Evolutionary conservation across 2,888 invertebrate genomes (phyloP), one percentile per base, ranked within the genome.

Genomic region (Dendrolimus houi): DNA sequence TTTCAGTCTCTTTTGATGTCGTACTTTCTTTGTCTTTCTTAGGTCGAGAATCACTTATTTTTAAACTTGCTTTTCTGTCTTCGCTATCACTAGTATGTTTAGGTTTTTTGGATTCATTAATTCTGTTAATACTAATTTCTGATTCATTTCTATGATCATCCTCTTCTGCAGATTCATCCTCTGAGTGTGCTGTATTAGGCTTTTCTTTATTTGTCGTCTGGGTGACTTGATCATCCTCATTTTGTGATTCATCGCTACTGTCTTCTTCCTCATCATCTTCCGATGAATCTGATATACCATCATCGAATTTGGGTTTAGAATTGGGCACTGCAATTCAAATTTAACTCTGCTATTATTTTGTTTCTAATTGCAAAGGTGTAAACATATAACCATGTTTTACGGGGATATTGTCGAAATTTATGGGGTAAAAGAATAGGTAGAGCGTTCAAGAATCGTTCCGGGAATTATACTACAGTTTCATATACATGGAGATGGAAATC

Each of bases 261-360:
- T 66, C 67, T 52, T 72, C 68, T 57, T 85, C 74, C 59, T 75
- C 78, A 53, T 86, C 70, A 9, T 68, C 72, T 54, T 75, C 78
- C 58, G 85, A 87, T 52, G 82, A 83, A 58, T 87, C 88, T 1
- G 88, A 87, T 63, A 88, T 68, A 0, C 87, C 87, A 59, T 86
- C 87, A 17, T 88, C 74, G 52, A 80, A 87, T 62, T 85, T 83
- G 7, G 79, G 79, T 64, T 83, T 85, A 2, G 82, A 71, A 54
- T 87, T 88, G 54, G 88, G 88, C 41, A 88, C 89, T 90, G 64
- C 59, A 80, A 69, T 56, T 7, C 52, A 54, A 55, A 52, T 47
- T 9, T 53, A 55, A 29, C 29, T 6, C 29, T 29, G 3, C 3
- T 6, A 6, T 29, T 29, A 29, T 29, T 29, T 29, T 29, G 29